Percentiles rank a stretch among this genome's conserved stretches.
Evolutionary conservation across 2,113 vertebrate species (phyloP).

Genomic region (Gavia stellata): DNA sequence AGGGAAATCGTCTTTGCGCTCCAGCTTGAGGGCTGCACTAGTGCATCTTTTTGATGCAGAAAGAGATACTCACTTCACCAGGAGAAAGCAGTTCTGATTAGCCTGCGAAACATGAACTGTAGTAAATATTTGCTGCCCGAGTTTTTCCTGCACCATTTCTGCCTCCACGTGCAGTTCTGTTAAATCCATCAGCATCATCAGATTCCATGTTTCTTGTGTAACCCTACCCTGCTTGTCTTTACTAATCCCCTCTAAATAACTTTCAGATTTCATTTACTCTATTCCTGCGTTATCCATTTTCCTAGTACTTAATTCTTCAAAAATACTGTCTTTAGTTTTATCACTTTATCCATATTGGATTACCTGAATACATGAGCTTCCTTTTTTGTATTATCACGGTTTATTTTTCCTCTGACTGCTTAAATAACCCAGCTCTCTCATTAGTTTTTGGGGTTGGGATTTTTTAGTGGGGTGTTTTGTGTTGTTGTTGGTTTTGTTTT

Average conservation of each 20-base stretch:
- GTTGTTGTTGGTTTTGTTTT: no score
- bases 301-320: background rate
- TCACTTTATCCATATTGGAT: background rate
- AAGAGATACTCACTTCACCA: background rate
- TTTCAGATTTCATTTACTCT: background rate
- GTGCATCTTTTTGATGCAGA: background rate
- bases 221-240: background rate
- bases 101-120: background rate
- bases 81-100: background rate
- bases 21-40: background rate
- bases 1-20: background rate
- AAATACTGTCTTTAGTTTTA: background rate
- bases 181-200: background rate
- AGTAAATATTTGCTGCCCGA: background rate
- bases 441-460: background rate
- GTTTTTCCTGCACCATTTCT: background rate
- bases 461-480: background rate
- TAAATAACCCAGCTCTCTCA: background rate
- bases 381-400: fast-evolving
- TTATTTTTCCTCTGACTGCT: background rate
- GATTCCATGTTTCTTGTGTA: background rate
- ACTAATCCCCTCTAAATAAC: background rate
- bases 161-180: background rate
- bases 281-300: background rate
- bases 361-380: background rate